Percentiles rank a stretch among this genome's conserved stretches.
These are phyloP conservation scores for Oscheius sp. DNA, from an alignment of 1,140 invertebrate species.

Conservation along the genomic window DNA sequence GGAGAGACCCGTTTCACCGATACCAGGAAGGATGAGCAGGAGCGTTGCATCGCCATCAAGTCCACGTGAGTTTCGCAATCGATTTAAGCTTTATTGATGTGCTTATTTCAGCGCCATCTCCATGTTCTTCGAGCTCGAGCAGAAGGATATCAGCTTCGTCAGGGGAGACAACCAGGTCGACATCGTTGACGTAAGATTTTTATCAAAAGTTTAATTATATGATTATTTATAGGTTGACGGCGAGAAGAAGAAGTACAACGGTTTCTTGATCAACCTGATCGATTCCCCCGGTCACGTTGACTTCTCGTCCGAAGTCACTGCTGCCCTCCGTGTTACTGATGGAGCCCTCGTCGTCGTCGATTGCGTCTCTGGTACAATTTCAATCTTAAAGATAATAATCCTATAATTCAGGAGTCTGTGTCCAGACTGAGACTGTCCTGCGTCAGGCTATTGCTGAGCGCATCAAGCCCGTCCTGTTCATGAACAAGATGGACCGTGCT, in stretches of 20 bases:
- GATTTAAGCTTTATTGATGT: neutral
- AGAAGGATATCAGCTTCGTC: conserved; percentile 72
- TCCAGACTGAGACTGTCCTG: conserved; percentile 96
- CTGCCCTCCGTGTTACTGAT: conserved; percentile 96
- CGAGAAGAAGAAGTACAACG: conserved; percentile 78
- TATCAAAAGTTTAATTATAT: neutral
- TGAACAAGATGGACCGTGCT: conserved; percentile 99
- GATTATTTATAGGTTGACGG: conserved; percentile 73
- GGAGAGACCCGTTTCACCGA: conserved; percentile 98
- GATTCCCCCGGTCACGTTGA: conserved; percentile 99
- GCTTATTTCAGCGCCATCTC: conserved; percentile 79
- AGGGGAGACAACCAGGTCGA: conserved; percentile 67
- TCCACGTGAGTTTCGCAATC: conserved; percentile 78
- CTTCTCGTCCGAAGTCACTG: conserved; percentile 97
- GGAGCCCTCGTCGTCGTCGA: conserved; percentile 97
- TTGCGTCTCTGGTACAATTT: conserved; percentile 95
- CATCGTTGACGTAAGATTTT: neutral
- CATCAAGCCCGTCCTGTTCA: conserved; percentile 97
- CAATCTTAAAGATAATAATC: too few species aligned
- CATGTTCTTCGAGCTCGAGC: conserved; percentile 91
- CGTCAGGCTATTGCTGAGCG: conserved; percentile 96
- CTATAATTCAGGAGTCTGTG: conserved; percentile 96
- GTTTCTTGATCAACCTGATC: conserved; percentile 98
- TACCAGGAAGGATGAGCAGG: conserved; percentile 97
- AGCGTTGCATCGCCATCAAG: conserved; percentile 99